These are phyloP conservation scores for Physocephala rufipes DNA, from an alignment of 2,888 invertebrate species.

Conservation along the genomic window DNA sequence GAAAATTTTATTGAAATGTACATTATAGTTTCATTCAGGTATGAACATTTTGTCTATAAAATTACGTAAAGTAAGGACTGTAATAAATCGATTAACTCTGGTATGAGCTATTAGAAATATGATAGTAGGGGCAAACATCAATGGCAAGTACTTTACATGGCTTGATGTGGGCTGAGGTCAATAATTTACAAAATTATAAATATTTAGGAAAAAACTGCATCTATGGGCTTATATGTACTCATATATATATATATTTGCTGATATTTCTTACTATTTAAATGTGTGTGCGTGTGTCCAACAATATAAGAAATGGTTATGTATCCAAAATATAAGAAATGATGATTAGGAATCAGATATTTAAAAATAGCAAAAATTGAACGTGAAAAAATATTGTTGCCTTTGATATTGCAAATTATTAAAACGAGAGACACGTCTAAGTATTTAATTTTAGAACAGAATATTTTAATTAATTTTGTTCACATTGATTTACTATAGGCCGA, in stretches of 20 bases:
- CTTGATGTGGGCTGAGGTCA: too few relatives aligned
- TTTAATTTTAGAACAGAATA: slow-evolving; percentile 30
- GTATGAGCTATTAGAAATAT: too few relatives aligned
- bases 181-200: too few relatives aligned
- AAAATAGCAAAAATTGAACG: slow-evolving; percentile 33
- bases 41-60: too few relatives aligned
- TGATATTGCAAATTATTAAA: slow-evolving; percentile 25
- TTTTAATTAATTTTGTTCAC: slow-evolving; percentile 15
- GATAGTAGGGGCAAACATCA: too few relatives aligned
- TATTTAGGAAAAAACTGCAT: too few relatives aligned
- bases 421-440: slow-evolving; percentile 25
- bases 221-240: too few relatives aligned
- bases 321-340: slow-evolving; percentile 24
- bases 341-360: slow-evolving; percentile 36
- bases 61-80: too few relatives aligned
- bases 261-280: not conserved
- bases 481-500: slow-evolving; percentile 17
- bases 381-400: slow-evolving; percentile 22
- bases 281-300: not conserved
- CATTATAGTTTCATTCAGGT: too few relatives aligned
- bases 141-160: too few relatives aligned
- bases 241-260: not conserved
- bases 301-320: slow-evolving; percentile 33
- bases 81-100: too few relatives aligned
- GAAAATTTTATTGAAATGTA: too few relatives aligned